These are phyloP conservation scores for Myathropa florea DNA, from an alignment of 2,888 invertebrate species.

Conservation along the genomic window DNA sequence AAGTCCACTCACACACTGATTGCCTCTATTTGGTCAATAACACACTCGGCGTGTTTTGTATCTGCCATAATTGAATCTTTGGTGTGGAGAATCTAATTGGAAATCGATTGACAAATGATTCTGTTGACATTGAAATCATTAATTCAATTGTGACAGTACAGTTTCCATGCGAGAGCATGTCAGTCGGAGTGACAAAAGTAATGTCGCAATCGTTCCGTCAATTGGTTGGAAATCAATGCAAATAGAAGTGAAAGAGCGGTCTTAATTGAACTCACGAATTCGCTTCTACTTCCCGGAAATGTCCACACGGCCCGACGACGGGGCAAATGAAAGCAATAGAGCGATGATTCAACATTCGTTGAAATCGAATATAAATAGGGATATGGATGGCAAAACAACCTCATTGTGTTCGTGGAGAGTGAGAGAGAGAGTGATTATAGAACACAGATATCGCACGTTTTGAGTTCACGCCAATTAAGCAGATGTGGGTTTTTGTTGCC, in stretches of 20 bases:
- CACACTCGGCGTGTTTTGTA: background rate
- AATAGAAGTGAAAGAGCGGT: slow-evolving; percentile 4
- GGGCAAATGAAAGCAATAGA: slow-evolving; percentile 18
- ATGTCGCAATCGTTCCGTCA: background rate
- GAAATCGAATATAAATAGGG: background rate
- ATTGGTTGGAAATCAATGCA: slow-evolving; percentile 7
- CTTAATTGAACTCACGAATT: slow-evolving; percentile 9
- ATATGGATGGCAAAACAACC: background rate
- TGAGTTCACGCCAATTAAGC: background rate
- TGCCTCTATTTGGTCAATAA: background rate
- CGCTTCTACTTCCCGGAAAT: slow-evolving; percentile 8
- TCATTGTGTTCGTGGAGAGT: background rate
- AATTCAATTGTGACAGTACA: slow-evolving; percentile 31
- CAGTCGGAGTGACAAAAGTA: background rate
- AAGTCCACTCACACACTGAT: background rate
- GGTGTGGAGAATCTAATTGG: slow-evolving; percentile 15
- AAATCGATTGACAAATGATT: slow-evolving; percentile 47
- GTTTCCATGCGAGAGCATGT: background rate
- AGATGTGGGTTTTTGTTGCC: background rate
- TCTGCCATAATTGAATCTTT: slow-evolving; percentile 21
- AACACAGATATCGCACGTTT: background rate
- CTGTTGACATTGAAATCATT: slow-evolving; percentile 54
- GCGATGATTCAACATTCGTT: background rate
- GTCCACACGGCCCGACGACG: background rate
- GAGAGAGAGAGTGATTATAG: background rate